A percentile compares a stretch with the other conserved stretches of the same genome.
Conservation (phyloP, 2,888 invertebrate species). For the Physocephala rufipes region DNA sequence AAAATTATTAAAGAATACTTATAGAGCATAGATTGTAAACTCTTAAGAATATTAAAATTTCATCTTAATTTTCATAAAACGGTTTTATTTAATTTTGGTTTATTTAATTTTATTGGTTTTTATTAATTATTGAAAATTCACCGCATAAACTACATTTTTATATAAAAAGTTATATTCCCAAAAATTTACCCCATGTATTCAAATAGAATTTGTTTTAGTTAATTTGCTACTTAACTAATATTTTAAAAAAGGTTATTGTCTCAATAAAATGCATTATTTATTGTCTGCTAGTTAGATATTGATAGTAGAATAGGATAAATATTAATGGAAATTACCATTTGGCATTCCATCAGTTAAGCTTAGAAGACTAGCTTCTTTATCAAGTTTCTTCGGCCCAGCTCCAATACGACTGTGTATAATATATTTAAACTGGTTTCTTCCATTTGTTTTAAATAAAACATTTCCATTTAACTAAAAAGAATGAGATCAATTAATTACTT, state of each 20-base stretch:
- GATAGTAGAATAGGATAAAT: background rate
- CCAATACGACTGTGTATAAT: conserved; percentile 86
- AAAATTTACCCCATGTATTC: background rate
- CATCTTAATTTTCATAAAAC: too few relatives aligned
- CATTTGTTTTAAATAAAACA: conserved; percentile 44
- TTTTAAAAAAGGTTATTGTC: background rate
- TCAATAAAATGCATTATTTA: background rate
- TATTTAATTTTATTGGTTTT: too few relatives aligned
- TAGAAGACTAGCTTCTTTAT: conserved; percentile 67
- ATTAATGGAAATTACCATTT: conserved; percentile 16
- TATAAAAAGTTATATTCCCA: background rate
- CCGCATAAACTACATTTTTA: too few relatives aligned
- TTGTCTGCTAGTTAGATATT: background rate
- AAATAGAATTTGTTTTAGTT: too few relatives aligned
- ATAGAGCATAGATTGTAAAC: too few relatives aligned
- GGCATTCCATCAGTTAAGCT: conserved; percentile 55
- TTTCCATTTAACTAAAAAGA: conserved; percentile 45
- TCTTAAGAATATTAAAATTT: too few relatives aligned
- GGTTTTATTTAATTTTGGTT: too few relatives aligned
- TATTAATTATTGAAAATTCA: too few relatives aligned
- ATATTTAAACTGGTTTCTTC: conserved; percentile 76
- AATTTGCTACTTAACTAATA: background rate
- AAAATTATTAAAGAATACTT: too few relatives aligned
- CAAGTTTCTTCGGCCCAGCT: conserved; percentile 73
- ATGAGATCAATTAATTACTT: background rate